Base-by-base conservation (phyloP, 92 coral and sea anemone species). In the Umimayanthus chanpuru region DNA sequence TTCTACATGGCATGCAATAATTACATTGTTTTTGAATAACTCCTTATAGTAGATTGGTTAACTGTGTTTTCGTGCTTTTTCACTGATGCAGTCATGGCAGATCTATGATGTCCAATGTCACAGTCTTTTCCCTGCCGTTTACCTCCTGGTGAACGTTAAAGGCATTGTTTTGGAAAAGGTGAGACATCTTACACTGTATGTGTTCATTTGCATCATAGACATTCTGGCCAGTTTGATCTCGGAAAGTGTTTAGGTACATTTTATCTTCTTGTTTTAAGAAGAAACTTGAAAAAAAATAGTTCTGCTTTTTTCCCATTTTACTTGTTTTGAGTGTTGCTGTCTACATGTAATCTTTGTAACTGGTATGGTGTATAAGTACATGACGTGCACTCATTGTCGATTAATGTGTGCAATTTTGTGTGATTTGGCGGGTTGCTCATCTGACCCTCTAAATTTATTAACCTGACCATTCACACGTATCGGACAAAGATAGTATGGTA, bases 81-180 rank as follows among this genome's bases (percentile, higher is more conserved):
- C 50, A 7, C 44, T 47, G 76, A 66, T 70, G 14, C 41, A 82
- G 86, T 44, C 58, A 26, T 82, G 86, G 86, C 40, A 68, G 16
- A 49, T 82, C 40, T 47, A 29, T 30, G 86, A 82, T 70, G 65
- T 82, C 70, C 86, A 82, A 21, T 82, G 56, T 44, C 86, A 82
- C 76, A 39, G 65, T 68, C 86, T 82, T 82, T n/a, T 82, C 28
- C 86, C 86, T 5, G 86, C 77, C 49, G 25, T 82, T 68, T 82
- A 82, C 78, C 28, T 82, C 12, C 41, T n/a, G n/a, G 49, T 67
- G 38, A 43, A 66, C 6, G 21, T 28, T n/a, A 73, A 72, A 43
- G 26, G 39, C 9, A 8, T 40, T 67, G 65, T 23, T 43, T 28
- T 40, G 66, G 41, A 40, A 11, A 43, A 82, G 86, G 86, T 82